Percentiles rank a stretch among this genome's conserved stretches.
Conservation (phyloP, 2,888 invertebrate genomes). For the Agonopterix arenella region DNA sequence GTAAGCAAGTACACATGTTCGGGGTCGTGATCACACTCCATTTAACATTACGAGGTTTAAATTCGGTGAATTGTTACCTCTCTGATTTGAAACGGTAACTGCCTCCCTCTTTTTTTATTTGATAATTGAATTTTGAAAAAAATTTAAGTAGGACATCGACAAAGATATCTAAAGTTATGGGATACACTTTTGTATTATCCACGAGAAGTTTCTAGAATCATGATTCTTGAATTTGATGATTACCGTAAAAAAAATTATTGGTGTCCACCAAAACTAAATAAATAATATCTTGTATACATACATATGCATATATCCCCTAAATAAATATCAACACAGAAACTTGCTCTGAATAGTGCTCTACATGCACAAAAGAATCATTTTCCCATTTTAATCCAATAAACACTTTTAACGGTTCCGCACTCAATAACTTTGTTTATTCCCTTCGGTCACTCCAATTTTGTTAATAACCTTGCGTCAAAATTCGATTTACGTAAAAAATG, state of each 20-base stretch:
- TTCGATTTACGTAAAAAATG: conserved; percentile 63
- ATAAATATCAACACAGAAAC: neutral
- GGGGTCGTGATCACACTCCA: conserved; percentile 58
- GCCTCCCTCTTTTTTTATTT: conserved; percentile 16
- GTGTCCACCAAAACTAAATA: too few species aligned
- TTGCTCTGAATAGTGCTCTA: conserved; percentile 25
- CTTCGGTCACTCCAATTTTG: conserved; percentile 62
- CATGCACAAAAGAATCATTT: conserved; percentile 29
- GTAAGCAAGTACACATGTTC: conserved; percentile 67
- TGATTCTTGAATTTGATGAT: too few species aligned
- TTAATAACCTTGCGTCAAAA: conserved; percentile 59
- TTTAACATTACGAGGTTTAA: conserved; percentile 74
- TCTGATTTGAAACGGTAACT: conserved; percentile 41
- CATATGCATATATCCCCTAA: too few species aligned
- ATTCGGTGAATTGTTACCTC: conserved; percentile 67
- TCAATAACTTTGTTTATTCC: conserved; percentile 59
- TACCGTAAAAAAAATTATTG: too few species aligned
- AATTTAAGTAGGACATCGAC: too few species aligned
- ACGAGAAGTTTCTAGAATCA: too few species aligned
- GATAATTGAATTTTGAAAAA: conserved; percentile 8
- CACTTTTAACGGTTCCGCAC: conserved; percentile 48
- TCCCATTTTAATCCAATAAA: conserved; percentile 53
- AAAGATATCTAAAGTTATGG: too few species aligned
- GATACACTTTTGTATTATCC: too few species aligned
- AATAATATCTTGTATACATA: too few species aligned